Percentiles rank a stretch among this genome's conserved stretches.
Conservation (phyloP, 1,140 invertebrate species). For the Formica exsecta region DNA sequence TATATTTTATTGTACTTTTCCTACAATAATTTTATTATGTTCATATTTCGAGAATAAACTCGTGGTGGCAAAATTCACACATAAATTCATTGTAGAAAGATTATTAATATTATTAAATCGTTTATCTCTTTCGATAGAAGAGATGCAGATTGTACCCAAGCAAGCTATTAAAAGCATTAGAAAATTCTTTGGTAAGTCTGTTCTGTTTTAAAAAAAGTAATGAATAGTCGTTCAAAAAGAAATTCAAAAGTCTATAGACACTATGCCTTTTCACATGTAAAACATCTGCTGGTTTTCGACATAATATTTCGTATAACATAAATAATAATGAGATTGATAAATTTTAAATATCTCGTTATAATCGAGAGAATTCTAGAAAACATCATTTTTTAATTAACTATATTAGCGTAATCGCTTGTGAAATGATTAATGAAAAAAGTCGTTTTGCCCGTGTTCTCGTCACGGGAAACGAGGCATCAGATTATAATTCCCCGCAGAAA, state of each 20-base stretch:
- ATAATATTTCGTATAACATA: neutral
- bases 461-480: constrained; percentile 20
- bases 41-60: neutral
- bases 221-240: neutral
- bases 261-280: neutral
- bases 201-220: constrained; percentile 32
- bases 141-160: neutral
- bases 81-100: no score
- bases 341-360: neutral
- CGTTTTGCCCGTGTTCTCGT: neutral
- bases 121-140: neutral
- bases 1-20: no score
- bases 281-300: neutral
- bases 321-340: neutral
- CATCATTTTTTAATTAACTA: neutral
- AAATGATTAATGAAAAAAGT: constrained; percentile 15
- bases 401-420: neutral
- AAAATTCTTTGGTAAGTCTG: constrained; percentile 8
- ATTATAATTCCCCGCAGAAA: constrained; percentile 53
- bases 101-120: constrained; percentile 1
- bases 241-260: neutral
- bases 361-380: neutral
- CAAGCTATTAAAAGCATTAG: constrained; percentile 4
- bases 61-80: neutral
- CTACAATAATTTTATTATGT: neutral